phyloP scores from a whole-genome alignment of 2,113 vertebrate genomes.

The Myxocyprinus asiaticus region DNA sequence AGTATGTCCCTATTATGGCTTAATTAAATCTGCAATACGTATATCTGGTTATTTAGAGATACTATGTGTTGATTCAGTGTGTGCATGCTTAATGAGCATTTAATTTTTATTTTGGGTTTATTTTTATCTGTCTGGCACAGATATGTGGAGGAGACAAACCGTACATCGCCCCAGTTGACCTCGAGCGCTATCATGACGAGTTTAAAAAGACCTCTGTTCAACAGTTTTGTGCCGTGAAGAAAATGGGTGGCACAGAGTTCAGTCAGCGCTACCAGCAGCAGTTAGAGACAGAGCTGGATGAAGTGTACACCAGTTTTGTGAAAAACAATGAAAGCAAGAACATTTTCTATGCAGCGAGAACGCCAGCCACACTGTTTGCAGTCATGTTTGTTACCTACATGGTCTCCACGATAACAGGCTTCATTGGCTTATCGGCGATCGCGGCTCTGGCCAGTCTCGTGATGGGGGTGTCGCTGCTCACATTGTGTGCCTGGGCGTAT shows the following conservation, averaged over 20 bases:
- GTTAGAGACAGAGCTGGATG: conserved; percentile 89
- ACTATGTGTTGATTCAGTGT: no score
- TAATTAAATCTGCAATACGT: background rate
- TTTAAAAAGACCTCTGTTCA: conserved; percentile 79
- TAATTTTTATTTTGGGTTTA: background rate
- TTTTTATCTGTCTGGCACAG: conserved; percentile 64
- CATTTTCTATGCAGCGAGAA: conserved; percentile 96
- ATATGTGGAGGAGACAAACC: conserved; percentile 96
- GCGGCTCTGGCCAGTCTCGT: conserved; percentile 88
- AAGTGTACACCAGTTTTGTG: conserved; percentile 88
- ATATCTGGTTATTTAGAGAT: background rate
- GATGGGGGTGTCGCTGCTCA: conserved; percentile 88
- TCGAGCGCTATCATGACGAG: conserved; percentile 88
- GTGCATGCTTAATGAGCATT: no score
- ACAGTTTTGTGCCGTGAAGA: conserved; percentile 91
- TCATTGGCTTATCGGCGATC: conserved; percentile 89
- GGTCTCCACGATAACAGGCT: conserved; percentile 91
- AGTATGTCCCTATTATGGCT: background rate
- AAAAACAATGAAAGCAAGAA: conserved; percentile 99
- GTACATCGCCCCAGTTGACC: conserved; percentile 92
- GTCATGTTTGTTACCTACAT: conserved; percentile 97
- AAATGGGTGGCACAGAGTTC: conserved; percentile 98
- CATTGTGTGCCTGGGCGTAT: conserved; percentile 94
- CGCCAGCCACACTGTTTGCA: conserved; percentile 93
- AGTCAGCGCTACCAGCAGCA: conserved; percentile 91